phyloP scores from a whole-genome alignment of 2,113 vertebrate genomes.

The Lontra canadensis region DNA sequence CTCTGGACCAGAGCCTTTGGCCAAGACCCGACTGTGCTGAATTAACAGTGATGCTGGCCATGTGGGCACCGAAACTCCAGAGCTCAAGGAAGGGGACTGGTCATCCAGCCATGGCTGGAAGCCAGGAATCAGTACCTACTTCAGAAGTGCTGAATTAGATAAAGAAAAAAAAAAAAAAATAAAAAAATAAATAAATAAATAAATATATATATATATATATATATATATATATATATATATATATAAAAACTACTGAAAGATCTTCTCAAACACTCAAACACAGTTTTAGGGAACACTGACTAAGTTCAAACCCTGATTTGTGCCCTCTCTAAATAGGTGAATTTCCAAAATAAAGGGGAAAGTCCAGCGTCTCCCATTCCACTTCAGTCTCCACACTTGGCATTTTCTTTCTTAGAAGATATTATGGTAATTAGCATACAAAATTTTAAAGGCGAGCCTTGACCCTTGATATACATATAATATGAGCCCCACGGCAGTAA shows the following conservation, averaged over 20 bases:
- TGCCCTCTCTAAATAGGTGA: background rate
- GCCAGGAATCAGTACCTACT: background rate
- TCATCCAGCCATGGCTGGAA: background rate
- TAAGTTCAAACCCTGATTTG: background rate
- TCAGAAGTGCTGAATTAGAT: background rate
- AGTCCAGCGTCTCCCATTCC: background rate
- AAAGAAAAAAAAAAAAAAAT: background rate
- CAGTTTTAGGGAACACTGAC: background rate
- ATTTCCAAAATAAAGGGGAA: background rate
- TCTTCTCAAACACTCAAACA: background rate
- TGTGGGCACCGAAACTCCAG: background rate
- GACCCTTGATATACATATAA: background rate
- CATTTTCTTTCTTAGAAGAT: slow-evolving; percentile 35
- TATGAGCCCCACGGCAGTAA: background rate
- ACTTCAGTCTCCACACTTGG: background rate
- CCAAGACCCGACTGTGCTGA: background rate
- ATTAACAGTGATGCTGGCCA: background rate
- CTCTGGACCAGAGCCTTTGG: slow-evolving; percentile 6
- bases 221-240: no score
- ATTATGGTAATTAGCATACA: background rate
- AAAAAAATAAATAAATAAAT: no score
- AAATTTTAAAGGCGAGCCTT: background rate
- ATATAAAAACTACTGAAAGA: background rate
- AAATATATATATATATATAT: no score
- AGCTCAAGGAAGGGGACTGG: background rate